Conservation (phyloP, 2,113 vertebrate species). For the Arenaria interpres region DNA sequence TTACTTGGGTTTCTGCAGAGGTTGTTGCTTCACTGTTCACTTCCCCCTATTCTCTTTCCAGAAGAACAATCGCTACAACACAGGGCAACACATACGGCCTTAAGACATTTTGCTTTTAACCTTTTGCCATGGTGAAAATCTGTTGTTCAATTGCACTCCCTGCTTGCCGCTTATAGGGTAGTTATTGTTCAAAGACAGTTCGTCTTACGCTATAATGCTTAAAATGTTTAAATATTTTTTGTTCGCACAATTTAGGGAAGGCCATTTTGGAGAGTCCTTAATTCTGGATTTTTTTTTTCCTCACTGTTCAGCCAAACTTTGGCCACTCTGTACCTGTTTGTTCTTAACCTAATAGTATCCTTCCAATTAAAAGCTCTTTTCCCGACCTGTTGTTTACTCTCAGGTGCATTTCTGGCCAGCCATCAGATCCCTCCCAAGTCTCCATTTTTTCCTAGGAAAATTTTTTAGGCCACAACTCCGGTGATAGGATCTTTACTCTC, state of each 20-base stretch:
- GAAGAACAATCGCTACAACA: not conserved
- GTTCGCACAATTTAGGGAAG: not conserved
- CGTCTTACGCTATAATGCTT: not conserved
- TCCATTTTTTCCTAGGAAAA: not conserved
- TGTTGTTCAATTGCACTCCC: not conserved
- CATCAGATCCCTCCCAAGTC: not conserved
- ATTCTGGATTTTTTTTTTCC: not conserved
- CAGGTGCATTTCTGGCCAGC: not conserved
- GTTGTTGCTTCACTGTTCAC: not conserved
- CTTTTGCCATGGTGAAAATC: not conserved
- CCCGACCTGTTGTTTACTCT: not conserved
- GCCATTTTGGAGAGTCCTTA: not conserved
- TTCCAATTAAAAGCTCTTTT: not conserved
- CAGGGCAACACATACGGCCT: not conserved
- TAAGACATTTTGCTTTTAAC: not conserved
- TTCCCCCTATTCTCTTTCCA: not conserved
- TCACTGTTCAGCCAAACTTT: not conserved
- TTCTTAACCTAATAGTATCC: not conserved
- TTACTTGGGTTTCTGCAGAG: not conserved
- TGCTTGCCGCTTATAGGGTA: not conserved
- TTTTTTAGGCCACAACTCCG: not conserved
- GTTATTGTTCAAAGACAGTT: not conserved
- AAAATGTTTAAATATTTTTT: not conserved
- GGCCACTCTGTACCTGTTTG: not conserved
- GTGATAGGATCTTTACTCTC: not conserved